These are phyloP conservation scores for Coluber constrictor DNA, from an alignment of 2,797 vertebrate species.

Conservation along the genomic window DNA sequence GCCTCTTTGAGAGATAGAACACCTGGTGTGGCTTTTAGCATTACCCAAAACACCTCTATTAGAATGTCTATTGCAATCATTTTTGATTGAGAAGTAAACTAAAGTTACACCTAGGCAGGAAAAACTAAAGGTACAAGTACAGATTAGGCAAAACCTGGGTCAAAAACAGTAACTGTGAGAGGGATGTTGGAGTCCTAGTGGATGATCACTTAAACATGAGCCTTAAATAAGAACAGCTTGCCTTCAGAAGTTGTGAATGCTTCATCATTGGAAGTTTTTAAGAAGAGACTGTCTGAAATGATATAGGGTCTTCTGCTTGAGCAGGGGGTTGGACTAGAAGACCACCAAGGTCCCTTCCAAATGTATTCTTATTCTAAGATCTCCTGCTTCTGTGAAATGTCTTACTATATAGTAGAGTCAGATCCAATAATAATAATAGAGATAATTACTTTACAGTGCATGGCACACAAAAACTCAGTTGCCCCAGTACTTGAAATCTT, in stretches of 20 bases:
- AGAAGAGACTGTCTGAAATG: neutral
- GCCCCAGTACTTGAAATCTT: neutral
- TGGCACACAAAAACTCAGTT: neutral
- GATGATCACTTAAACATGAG: neutral
- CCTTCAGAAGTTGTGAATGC: neutral
- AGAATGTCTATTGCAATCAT: neutral
- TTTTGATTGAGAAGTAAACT: neutral
- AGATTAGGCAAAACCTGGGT: neutral
- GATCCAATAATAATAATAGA: neutral
- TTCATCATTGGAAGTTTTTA: neutral
- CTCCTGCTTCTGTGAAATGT: neutral
- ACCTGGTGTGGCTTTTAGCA: neutral
- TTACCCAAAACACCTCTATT: neutral
- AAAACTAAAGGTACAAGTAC: neutral
- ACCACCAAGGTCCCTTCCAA: neutral
- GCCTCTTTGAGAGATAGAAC: neutral
- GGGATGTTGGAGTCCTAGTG: neutral
- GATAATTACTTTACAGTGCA: neutral
- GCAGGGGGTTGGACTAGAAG: neutral
- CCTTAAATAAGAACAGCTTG: neutral
- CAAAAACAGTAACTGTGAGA: neutral
- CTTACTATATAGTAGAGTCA: neutral
- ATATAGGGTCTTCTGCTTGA: neutral
- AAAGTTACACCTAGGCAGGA: neutral
- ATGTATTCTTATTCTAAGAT: neutral